Percentiles rank a stretch among this genome's conserved stretches.
Evolutionary conservation across 2,113 vertebrate genomes (phyloP).

Genomic region (Brachyhypopomus occidentalis): DNA sequence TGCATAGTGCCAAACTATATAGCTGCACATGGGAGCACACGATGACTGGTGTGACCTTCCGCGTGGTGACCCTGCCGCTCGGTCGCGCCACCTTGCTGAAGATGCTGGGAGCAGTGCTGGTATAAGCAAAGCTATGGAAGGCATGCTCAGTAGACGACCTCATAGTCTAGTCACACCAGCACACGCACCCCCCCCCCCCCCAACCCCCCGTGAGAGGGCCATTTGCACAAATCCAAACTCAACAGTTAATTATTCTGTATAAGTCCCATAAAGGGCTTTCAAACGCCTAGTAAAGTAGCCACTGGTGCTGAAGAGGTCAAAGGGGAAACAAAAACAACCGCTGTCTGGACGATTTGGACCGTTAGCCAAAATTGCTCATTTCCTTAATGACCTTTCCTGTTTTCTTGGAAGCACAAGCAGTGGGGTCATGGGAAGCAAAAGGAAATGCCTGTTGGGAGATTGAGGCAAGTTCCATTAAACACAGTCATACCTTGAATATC

Average conservation of each 20-base stretch:
- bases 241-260: background rate
- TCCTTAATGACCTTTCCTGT: background rate
- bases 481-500: too few species aligned
- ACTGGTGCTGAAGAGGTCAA: background rate
- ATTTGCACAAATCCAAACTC: background rate
- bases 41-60: background rate
- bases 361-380: background rate
- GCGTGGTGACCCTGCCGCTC: too few species aligned
- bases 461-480: too few species aligned
- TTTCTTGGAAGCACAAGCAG: background rate
- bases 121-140: too few species aligned
- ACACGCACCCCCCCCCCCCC: too few species aligned
- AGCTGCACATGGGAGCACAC: background rate
- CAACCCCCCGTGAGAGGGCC: too few species aligned
- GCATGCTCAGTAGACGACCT: too few species aligned
- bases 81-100: too few species aligned
- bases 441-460: conserved; percentile 2
- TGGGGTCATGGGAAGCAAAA: background rate
- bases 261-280: background rate
- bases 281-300: background rate
- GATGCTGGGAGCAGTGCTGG: too few species aligned
- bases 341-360: background rate
- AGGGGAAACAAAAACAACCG: background rate
- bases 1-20: background rate
- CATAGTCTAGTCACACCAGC: background rate